Base-by-base conservation (phyloP, 2,797 vertebrate genomes). In the Malurus splendens region DNA sequence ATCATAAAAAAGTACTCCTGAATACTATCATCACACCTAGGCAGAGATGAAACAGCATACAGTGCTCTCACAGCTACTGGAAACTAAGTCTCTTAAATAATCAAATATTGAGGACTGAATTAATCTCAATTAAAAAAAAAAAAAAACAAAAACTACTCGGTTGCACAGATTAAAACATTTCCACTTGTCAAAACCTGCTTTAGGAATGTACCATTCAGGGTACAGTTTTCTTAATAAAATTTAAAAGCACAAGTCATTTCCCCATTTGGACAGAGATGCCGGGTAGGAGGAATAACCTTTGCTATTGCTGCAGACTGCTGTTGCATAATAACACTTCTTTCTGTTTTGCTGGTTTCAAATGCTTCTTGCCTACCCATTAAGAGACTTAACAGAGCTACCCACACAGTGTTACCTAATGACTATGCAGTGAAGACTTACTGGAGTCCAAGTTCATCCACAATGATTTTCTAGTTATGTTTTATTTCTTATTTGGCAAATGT, bases 391-490 rank as follows among this genome's bases (percentile, higher is more conserved):
- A 39, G 64, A 93, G 47, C 87, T 79, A 81, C 83, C 83, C 67
- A 83, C 85, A 81, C 45, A 41, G 74, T 68, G 85, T 87, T 87
- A 94, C 77, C 83, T 84, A 90, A 71, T 81, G 86, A 87, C 87
- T 88, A 76, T 1, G 1, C 71, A 86, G 59, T 65, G 90, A 78
- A 90, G 73, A 66, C 52, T 76, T 64, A 94, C 56, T 39, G 38
- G 60, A 89, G 64, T 30, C 22, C 67, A 92, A 79, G 64, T 78
- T 82, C 42, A 86, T 28, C 27, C 32, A 73, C 66, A 65, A 36
- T 62, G 81, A 89, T 86, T 66, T 90, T 86, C 60, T 48, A 86
- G 77, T 52, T 83, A 65, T 5, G 18, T 30, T 72, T 87, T 59
- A 50, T 52, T 89, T 93, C 39, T 64, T 79, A 67, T 41, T 55